These are phyloP conservation scores for Lithobius niger DNA, from an alignment of 1,140 invertebrate genomes.

Conservation along the genomic window DNA sequence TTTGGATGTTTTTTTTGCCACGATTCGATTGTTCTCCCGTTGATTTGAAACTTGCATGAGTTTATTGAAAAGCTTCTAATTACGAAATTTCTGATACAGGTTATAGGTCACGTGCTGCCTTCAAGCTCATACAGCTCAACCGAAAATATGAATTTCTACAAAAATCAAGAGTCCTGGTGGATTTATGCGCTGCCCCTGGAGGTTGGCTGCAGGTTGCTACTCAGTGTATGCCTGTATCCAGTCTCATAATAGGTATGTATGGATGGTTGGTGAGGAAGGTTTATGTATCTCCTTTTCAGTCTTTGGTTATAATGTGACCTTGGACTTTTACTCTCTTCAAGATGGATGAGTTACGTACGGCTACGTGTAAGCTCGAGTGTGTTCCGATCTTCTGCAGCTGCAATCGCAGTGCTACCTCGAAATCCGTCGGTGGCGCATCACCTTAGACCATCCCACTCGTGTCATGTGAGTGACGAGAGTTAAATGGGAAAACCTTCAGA, in stretches of 20 bases:
- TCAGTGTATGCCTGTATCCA: constrained; percentile 95
- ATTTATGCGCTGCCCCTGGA: constrained; percentile 97
- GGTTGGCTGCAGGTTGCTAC: constrained; percentile 99
- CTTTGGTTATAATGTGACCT: neutral
- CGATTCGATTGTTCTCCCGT: too few species aligned
- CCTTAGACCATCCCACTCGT: too few species aligned
- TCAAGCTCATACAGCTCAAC: constrained; percentile 97
- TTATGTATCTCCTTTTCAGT: too few species aligned
- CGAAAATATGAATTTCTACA: constrained; percentile 95
- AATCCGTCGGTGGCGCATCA: neutral
- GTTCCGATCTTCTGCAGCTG: too few species aligned
- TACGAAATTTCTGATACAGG: constrained; percentile 43
- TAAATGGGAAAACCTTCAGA: too few species aligned
- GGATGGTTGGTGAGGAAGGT: neutral
- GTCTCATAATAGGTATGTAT: constrained; percentile 62
- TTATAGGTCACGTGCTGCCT: constrained; percentile 91
- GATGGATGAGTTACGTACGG: too few species aligned
- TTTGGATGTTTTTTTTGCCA: too few species aligned
- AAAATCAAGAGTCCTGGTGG: constrained; percentile 86
- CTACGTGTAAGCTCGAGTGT: too few species aligned
- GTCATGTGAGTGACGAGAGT: too few species aligned
- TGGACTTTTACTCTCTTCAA: neutral
- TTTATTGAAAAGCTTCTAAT: too few species aligned
- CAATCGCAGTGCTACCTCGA: too few species aligned
- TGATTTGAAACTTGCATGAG: too few species aligned